Conservation (phyloP, 2,888 invertebrate genomes). For the Meliscaeva auricollis region DNA sequence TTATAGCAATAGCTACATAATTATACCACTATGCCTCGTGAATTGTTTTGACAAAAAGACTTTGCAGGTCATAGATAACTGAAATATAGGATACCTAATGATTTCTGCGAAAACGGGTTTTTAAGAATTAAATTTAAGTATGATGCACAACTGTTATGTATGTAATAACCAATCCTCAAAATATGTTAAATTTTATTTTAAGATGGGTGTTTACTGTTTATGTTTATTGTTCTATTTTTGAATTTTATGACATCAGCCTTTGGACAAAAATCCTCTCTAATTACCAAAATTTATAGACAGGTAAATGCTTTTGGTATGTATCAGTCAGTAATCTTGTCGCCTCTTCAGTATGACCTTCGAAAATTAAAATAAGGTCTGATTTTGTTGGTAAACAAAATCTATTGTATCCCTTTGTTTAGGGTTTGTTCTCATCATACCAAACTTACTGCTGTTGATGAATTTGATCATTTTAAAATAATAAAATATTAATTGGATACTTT, state of each 20-base stretch:
- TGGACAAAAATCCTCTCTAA: slow-evolving; percentile 46
- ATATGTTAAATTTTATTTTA: neutral
- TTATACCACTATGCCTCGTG: neutral
- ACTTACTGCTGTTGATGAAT: slow-evolving; percentile 10
- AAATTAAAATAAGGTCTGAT: slow-evolving; percentile 37
- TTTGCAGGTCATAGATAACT: neutral
- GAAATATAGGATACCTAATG: slow-evolving; percentile 19
- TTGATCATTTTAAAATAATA: slow-evolving; percentile 29
- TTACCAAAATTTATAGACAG: slow-evolving; percentile 11
- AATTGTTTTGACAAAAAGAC: neutral
- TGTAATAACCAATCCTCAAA: neutral
- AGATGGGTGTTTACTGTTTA: slow-evolving; percentile 21
- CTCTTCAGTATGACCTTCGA: slow-evolving; percentile 36
- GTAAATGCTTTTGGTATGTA: neutral
- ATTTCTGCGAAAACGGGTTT: slow-evolving; percentile 55
- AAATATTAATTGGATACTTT: slow-evolving; percentile 26
- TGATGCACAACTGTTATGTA: neutral
- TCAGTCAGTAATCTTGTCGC: neutral
- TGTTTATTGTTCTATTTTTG: slow-evolving; percentile 47
- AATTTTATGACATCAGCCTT: slow-evolving; percentile 41
- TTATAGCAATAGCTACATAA: neutral
- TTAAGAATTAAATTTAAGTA: neutral
- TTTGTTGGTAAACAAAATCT: slow-evolving; percentile 63
- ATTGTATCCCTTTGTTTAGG: slow-evolving; percentile 58
- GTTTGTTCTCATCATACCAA: slow-evolving; percentile 44